Conservation (phyloP, 2,888 invertebrate species). For the Sceliomorpha sp. region DNA sequence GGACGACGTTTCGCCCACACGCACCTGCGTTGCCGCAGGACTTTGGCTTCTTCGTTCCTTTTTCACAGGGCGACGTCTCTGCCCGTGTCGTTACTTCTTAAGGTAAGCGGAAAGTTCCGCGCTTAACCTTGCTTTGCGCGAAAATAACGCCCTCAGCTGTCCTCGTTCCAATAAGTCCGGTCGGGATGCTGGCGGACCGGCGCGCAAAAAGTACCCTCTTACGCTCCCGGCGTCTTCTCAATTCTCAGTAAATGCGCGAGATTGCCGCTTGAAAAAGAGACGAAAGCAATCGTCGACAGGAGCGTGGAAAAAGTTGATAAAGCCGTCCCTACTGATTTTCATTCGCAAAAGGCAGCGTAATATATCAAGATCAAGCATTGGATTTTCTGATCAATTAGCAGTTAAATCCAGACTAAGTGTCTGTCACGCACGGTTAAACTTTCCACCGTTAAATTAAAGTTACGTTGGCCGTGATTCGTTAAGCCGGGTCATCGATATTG, state of each 20-base stretch:
- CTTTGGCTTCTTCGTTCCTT: too few relatives aligned
- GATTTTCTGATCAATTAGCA: constrained; percentile 77
- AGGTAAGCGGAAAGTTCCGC: constrained; percentile 16
- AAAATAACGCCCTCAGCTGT: not conserved
- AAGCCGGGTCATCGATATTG: constrained; percentile 65
- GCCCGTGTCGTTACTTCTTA: constrained; percentile 27
- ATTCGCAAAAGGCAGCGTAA: constrained; percentile 51
- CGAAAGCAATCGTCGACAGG: not conserved
- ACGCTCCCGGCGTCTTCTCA: constrained; percentile 2
- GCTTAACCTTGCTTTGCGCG: constrained; percentile 8
- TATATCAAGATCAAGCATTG: constrained; percentile 70
- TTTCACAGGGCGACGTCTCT: constrained; percentile 10
- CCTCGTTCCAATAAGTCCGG: not conserved
- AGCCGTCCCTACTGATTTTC: constrained; percentile 5
- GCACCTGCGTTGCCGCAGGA: too few relatives aligned
- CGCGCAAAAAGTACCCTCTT: constrained; percentile 19
- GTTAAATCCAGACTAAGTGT: constrained; percentile 76
- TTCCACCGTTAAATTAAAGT: constrained; percentile 64
- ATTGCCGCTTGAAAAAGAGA: not conserved
- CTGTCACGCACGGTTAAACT: constrained; percentile 72
- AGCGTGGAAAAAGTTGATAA: not conserved
- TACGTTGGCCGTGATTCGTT: constrained; percentile 68
- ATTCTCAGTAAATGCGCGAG: constrained; percentile 23
- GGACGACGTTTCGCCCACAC: too few relatives aligned
- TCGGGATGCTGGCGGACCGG: too few relatives aligned